A percentile compares a stretch with the other conserved stretches of the same genome.
Conservation (phyloP, 2,113 vertebrate species). For the Chrysemys picta region DNA sequence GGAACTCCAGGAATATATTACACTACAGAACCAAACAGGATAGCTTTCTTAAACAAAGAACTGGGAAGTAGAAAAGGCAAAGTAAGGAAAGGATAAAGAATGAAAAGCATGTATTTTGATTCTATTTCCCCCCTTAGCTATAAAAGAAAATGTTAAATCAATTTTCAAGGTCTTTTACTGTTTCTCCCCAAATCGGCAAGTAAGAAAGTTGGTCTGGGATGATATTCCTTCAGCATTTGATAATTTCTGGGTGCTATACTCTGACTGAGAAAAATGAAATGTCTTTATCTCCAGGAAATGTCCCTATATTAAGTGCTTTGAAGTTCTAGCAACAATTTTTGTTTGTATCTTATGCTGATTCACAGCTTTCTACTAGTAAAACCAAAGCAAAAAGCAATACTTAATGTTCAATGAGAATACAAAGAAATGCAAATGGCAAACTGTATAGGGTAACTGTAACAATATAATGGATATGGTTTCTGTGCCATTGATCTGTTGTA, state of each 20-base stretch:
- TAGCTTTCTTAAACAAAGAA: neutral
- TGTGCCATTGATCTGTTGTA: neutral
- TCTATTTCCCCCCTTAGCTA: neutral
- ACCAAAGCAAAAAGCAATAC: neutral
- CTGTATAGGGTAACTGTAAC: neutral
- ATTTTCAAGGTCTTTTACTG: neutral
- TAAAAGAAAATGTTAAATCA: neutral
- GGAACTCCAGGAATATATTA: neutral
- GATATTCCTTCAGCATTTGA: slow-evolving; percentile 5
- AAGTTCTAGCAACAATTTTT: slow-evolving; percentile 1
- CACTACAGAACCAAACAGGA: neutral
- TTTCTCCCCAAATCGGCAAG: neutral
- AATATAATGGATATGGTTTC: neutral
- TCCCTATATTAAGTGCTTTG: slow-evolving; percentile 23
- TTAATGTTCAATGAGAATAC: slow-evolving; percentile 35
- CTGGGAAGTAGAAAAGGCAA: neutral
- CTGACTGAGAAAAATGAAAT: slow-evolving; percentile 7
- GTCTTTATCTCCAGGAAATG: slow-evolving; percentile 8
- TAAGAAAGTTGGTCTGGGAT: neutral
- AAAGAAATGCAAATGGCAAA: neutral
- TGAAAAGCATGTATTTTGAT: neutral
- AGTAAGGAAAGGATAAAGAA: neutral
- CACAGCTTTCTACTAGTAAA: slow-evolving; percentile 29
- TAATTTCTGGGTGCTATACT: neutral
- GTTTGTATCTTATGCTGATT: neutral